phyloP scores from a whole-genome alignment of 2,797 vertebrate genomes.

The Prunella strophiata region DNA sequence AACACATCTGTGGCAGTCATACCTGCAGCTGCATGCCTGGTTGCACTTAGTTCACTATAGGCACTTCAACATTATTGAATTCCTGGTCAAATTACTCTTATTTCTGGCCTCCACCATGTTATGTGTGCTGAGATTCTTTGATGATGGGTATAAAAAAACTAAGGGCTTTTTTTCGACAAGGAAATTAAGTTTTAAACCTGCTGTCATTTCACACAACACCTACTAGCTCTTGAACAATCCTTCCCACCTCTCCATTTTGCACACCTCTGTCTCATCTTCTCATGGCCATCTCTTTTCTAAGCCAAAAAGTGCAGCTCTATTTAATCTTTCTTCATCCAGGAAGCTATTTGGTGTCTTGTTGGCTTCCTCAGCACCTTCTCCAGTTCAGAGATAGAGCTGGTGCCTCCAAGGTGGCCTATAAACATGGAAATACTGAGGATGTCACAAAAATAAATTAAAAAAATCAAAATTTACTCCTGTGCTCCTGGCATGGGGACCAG shows the following conservation, averaged over 20 bases:
- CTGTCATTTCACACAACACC: not conserved
- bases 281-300: not conserved
- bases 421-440: not conserved
- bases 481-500: not conserved
- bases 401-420: not conserved
- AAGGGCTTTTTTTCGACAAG: not conserved
- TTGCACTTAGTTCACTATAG: not conserved
- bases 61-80: not conserved
- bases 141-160: not conserved
- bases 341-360: not conserved
- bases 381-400: not conserved
- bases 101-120: not conserved
- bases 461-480: not conserved
- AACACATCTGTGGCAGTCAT: not conserved
- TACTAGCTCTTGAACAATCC: not conserved
- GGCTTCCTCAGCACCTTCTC: not conserved
- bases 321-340: not conserved
- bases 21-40: not conserved
- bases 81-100: not conserved
- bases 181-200: not conserved
- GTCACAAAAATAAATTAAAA: accelerated
- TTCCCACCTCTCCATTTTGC: not conserved
- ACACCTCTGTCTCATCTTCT: not conserved
- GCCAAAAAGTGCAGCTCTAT: not conserved
- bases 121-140: not conserved